Evolutionary conservation across 2,113 vertebrate species (phyloP).

Genomic region (Gobio gobio): DNA sequence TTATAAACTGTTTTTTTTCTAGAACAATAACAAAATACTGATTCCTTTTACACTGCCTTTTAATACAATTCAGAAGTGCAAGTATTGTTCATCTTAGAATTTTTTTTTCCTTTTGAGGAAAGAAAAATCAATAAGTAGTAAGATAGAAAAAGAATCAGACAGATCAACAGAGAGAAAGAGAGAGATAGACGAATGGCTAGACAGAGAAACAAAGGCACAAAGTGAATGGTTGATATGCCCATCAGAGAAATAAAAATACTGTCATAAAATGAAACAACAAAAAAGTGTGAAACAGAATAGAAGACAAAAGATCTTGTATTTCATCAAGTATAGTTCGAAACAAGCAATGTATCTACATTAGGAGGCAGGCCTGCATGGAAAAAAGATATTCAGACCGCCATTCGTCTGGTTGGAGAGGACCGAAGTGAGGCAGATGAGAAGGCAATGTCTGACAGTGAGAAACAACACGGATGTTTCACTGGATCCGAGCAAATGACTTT

Average conservation of each 20-base stretch:
- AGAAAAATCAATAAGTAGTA: slow-evolving; percentile 28
- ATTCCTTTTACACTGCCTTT: slow-evolving; percentile 23
- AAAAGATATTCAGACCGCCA: slow-evolving; percentile 59
- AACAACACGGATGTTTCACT: slow-evolving; percentile 48
- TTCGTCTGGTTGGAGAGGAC: slow-evolving; percentile 59
- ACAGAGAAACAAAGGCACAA: slow-evolving; percentile 24
- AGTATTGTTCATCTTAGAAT: background rate
- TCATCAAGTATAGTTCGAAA: slow-evolving; percentile 6
- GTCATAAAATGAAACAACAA: slow-evolving; percentile 38
- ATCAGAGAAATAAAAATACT: slow-evolving; percentile 37
- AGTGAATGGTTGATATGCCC: slow-evolving; percentile 38
- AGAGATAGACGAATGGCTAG: slow-evolving; percentile 8
- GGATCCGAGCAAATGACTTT: slow-evolving; percentile 17
- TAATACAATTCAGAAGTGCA: slow-evolving; percentile 18
- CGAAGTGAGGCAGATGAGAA: slow-evolving; percentile 63
- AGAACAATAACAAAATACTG: slow-evolving; percentile 27
- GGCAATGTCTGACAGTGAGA: slow-evolving; percentile 48
- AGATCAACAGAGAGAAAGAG: slow-evolving; percentile 15
- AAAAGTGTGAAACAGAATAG: background rate
- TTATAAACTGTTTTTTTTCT: slow-evolving; percentile 3
- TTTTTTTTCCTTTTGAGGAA: background rate
- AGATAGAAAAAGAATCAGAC: slow-evolving; percentile 14
- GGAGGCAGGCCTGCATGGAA: slow-evolving; percentile 59
- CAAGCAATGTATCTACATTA: slow-evolving; percentile 43
- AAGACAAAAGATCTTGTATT: background rate